These are phyloP conservation scores for Oscheius sp. DNA, from an alignment of 2,888 invertebrate genomes.

Conservation along the genomic window DNA sequence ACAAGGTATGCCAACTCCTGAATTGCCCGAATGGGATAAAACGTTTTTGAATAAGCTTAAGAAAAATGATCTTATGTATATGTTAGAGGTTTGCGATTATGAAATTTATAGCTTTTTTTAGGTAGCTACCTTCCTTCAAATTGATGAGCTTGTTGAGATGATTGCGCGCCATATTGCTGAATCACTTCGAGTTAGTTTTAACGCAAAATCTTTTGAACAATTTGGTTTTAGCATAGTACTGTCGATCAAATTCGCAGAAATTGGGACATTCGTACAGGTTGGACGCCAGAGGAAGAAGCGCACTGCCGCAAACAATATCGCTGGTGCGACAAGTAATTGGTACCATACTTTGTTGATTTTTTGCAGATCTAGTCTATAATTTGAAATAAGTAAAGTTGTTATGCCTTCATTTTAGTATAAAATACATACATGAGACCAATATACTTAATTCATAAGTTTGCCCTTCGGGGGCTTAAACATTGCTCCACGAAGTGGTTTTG, in stretches of 20 bases:
- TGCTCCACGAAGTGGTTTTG: slow-evolving; percentile 60
- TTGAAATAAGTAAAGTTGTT: not conserved
- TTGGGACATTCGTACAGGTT: not conserved
- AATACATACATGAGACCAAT: not conserved
- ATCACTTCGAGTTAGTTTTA: not conserved
- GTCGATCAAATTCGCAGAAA: not conserved
- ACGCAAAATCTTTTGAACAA: not conserved
- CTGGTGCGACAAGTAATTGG: not conserved
- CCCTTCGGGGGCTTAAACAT: slow-evolving; percentile 66
- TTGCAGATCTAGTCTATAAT: too few species aligned
- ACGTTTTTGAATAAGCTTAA: not conserved
- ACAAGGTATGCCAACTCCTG: not conserved
- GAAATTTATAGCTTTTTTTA: not conserved
- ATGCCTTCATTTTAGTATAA: not conserved
- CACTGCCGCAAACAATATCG: not conserved
- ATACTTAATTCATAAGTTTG: slow-evolving; percentile 2
- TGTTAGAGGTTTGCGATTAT: not conserved
- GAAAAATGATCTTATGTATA: not conserved
- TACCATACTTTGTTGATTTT: not conserved
- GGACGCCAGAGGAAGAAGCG: not conserved
- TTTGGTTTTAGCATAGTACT: too few species aligned
- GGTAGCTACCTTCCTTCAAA: slow-evolving; percentile 2
- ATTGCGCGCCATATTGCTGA: not conserved
- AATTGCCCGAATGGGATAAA: not conserved
- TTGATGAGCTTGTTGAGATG: slow-evolving; percentile 2